phyloP scores from a whole-genome alignment of 2,888 invertebrate species.

The Bombylius major region DNA sequence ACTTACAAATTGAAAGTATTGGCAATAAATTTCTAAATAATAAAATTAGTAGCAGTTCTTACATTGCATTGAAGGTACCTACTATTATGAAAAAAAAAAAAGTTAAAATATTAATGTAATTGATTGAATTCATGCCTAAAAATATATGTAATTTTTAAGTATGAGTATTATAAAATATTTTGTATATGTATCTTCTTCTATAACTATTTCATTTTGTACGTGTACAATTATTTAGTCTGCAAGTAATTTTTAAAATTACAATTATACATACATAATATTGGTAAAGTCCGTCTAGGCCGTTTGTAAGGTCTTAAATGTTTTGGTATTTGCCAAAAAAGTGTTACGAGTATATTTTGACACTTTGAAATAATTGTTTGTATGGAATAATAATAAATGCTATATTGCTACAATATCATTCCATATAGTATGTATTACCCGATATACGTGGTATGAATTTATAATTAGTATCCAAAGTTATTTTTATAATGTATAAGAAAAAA shows the following conservation, averaged over 20 bases:
- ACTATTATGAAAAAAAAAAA: too few relatives aligned
- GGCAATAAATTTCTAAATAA: neutral
- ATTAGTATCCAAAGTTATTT: constrained; percentile 5
- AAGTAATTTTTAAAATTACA: too few relatives aligned
- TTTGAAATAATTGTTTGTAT: constrained; percentile 9
- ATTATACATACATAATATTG: too few relatives aligned
- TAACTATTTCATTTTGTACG: too few relatives aligned
- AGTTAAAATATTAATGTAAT: too few relatives aligned
- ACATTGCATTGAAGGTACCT: too few relatives aligned
- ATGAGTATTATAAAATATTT: too few relatives aligned
- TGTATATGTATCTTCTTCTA: too few relatives aligned
- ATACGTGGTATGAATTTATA: constrained; percentile 23
- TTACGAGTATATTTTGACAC: constrained; percentile 7
- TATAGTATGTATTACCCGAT: constrained; percentile 18
- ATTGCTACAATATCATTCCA: constrained; percentile 4
- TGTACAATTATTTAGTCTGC: too few relatives aligned
- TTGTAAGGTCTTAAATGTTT: neutral
- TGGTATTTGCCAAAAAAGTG: constrained; percentile 6
- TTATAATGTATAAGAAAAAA: neutral
- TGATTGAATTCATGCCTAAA: too few relatives aligned
- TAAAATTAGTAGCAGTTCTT: too few relatives aligned
- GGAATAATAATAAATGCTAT: constrained; percentile 17
- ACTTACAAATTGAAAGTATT: neutral
- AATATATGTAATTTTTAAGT: too few relatives aligned
- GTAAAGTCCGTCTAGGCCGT: neutral